A percentile compares a stretch with the other conserved stretches of the same genome.
phyloP scores from a whole-genome alignment of 2,113 vertebrate genomes.

The Heterotis niloticus region DNA sequence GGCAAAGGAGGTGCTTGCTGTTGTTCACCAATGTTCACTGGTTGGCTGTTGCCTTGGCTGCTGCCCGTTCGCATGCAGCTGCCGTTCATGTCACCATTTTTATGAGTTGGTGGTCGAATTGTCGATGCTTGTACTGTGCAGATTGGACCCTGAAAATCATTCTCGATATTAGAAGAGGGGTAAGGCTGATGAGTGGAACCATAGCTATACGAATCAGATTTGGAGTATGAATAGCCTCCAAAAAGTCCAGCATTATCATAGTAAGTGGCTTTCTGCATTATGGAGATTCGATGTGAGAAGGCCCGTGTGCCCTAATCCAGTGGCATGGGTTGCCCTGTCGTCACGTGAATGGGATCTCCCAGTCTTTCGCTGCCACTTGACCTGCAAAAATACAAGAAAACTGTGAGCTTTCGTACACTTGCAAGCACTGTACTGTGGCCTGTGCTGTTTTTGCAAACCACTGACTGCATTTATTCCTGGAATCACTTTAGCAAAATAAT shows the following conservation, averaged over 20 bases:
- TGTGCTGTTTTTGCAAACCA: neutral
- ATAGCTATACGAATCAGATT: conserved; percentile 87
- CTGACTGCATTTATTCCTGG: neutral
- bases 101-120: conserved; percentile 76
- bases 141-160: conserved; percentile 83
- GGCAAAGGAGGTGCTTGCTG: conserved; percentile 78
- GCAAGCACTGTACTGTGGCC: neutral
- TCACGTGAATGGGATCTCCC: conserved; percentile 77
- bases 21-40: conserved; percentile 74
- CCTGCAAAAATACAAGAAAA: conserved; percentile 50
- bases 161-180: conserved; percentile 74
- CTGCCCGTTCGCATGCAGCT: conserved; percentile 87
- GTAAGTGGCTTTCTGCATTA: conserved; percentile 97
- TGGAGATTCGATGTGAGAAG: conserved; percentile 75
- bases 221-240: conserved; percentile 88
- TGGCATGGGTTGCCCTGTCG: conserved; percentile 78
- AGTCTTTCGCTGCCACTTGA: conserved; percentile 57
- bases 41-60: conserved; percentile 72
- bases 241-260: conserved; percentile 96
- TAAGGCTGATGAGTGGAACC: conserved; percentile 83
- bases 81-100: conserved; percentile 82
- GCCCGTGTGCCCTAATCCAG: conserved; percentile 78
- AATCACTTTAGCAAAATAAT: neutral
- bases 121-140: conserved; percentile 86
- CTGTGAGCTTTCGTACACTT: neutral